Evolutionary conservation across 2,888 invertebrate species (phyloP), one percentile per base, ranked within the genome.

Genomic region (Drosophila affinis): DNA sequence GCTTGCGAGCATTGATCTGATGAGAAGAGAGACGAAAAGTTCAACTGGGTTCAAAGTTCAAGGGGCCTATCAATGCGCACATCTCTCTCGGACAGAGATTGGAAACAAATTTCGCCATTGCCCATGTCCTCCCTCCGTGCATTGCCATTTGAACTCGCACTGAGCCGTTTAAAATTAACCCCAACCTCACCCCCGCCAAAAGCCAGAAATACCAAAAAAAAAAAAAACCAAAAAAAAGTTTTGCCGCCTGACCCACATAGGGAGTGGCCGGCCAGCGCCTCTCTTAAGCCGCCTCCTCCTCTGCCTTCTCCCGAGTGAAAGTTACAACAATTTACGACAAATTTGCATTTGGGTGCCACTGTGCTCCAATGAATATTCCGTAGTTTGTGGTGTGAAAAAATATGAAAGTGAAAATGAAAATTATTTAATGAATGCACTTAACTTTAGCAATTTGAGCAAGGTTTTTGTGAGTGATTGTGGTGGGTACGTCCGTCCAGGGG

Each of bases 241-340:
- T 62, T 49, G 63, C 51, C 60, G 64, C 63, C 72, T 83, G 83
- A 88, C 83, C 88, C 75, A 83, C 71, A 72, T 83, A 73, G 77
- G 87, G 54, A n/a, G 39, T n/a, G 39, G 39, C 39, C 39, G 39
- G 7, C 3, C 39, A 39, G 7, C 14, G 39, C 39, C 39, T 39
- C 39, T 39, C n/a, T n/a, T 6, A 67, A 52, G 47, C 53, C 34
- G 3, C n/a, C 24, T 17, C 17, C 51, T 5, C 34, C 21, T 29
- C 17, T 46, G 7, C 34, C 29, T 29, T 32, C 10, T 9, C 12
- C 27, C 64, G 51, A 88, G 88, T 87, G 83, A 83, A 83, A 83
- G 83, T 83, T 83, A 78, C 74, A 88, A 83, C 76, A 83, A 78
- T 88, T 88, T 88, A 87, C 72, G 69, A 78, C 76, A 83, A 82